These are phyloP conservation scores for Marisa cornuarietis DNA, from an alignment of 1,140 invertebrate species.

Conservation along the genomic window DNA sequence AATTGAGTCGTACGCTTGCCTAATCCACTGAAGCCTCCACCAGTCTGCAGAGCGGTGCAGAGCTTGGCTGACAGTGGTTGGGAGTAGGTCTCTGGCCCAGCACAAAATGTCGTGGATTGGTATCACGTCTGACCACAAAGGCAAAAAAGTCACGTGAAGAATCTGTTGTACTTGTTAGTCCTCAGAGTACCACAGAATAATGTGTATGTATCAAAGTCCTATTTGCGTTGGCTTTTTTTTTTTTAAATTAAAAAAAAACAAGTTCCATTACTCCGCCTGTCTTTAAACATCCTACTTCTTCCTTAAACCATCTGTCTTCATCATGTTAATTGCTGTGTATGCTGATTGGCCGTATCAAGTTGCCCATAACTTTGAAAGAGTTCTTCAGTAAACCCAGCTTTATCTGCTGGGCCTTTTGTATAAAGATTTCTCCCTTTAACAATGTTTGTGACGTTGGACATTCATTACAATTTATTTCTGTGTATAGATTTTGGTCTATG, in stretches of 20 bases:
- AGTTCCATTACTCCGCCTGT: too few species aligned
- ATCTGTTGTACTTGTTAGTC: conserved; percentile 3
- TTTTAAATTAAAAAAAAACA: not conserved
- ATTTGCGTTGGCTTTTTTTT: conserved; percentile 12
- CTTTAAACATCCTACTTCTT: not conserved
- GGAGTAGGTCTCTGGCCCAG: too few species aligned
- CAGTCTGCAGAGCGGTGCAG: too few species aligned
- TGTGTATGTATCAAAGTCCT: conserved; percentile 26
- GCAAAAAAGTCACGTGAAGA: not conserved
- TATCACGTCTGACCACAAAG: too few species aligned
- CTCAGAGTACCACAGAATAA: conserved; percentile 4
- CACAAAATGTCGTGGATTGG: too few species aligned
- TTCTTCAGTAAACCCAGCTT: not conserved
- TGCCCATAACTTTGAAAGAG: too few species aligned
- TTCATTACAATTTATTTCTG: conserved; percentile 5
- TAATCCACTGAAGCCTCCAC: too few species aligned
- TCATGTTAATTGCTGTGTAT: too few species aligned
- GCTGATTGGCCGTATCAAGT: too few species aligned
- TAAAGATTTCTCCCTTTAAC: not conserved
- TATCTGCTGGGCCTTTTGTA: not conserved
- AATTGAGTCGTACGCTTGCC: not conserved
- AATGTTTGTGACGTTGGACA: conserved; percentile 1
- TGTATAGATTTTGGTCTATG: conserved; percentile 3
- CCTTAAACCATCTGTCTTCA: not conserved
- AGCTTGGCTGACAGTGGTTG: too few species aligned